phyloP scores from a whole-genome alignment of 2,113 vertebrate species.

The Agelaius tricolor region DNA sequence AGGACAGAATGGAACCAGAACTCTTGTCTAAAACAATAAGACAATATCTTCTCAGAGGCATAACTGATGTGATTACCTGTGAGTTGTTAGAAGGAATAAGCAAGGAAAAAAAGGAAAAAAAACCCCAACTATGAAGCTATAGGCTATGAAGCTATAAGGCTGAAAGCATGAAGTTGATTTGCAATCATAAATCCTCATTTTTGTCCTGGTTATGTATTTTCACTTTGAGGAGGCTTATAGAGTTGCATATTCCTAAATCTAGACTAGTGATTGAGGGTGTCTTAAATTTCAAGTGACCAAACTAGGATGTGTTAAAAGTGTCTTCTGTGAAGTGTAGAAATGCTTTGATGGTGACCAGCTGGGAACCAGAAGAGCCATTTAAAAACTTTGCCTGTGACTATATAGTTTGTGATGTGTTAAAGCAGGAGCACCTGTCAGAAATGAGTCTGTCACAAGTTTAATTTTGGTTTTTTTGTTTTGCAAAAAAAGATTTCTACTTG shows the following conservation, averaged over 20 bases:
- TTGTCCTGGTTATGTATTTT: background rate
- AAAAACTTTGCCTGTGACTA: background rate
- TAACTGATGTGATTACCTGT: background rate
- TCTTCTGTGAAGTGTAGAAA: background rate
- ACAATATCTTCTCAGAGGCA: background rate
- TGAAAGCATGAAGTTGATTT: background rate
- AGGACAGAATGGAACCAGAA: background rate
- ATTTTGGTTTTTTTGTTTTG: background rate
- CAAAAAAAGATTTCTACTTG: background rate
- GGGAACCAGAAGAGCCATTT: background rate
- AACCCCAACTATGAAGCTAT: accelerated
- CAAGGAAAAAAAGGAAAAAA: background rate
- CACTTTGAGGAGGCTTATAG: background rate
- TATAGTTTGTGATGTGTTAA: background rate
- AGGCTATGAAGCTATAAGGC: background rate
- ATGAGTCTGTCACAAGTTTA: background rate
- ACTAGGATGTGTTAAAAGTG: background rate
- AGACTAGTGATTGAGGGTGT: background rate
- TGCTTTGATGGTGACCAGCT: background rate
- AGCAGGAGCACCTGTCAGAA: background rate
- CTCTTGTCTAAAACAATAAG: background rate
- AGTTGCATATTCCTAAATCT: background rate
- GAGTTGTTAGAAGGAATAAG: background rate
- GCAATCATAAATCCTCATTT: background rate
- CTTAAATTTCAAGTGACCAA: background rate